These are phyloP conservation scores for Drosophila barbarae DNA, from an alignment of 2,888 invertebrate genomes.

Conservation along the genomic window DNA sequence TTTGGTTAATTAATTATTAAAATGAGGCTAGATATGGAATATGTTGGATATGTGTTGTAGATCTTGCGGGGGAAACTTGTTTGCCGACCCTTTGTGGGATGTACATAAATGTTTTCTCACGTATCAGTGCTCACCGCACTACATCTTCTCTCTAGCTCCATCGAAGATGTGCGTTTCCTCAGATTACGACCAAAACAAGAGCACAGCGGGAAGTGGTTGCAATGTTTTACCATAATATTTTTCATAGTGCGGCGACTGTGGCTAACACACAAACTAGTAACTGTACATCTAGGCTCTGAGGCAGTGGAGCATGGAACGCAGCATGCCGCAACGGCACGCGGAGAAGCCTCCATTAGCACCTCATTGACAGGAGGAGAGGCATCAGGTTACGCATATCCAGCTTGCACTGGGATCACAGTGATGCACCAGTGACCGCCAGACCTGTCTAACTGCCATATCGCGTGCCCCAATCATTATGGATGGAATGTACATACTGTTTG, in stretches of 20 bases:
- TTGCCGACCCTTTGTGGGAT: background rate
- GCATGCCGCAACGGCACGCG: conserved; percentile 21
- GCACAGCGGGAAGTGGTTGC: conserved; percentile 27
- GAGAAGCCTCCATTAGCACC: conserved; percentile 65
- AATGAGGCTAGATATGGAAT: conserved; percentile 32
- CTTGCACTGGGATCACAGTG: conserved; percentile 44
- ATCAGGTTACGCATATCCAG: conserved; percentile 57
- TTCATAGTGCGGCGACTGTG: conserved; percentile 18
- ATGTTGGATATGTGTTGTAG: conserved; percentile 18
- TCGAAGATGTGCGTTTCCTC: conserved; percentile 38
- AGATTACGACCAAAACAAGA: conserved; percentile 46
- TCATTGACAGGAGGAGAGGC: conserved; percentile 62
- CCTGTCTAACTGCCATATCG: conserved; percentile 47
- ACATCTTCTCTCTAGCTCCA: conserved; percentile 28
- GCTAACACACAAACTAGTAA: conserved; percentile 19
- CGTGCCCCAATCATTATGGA: conserved; percentile 56
- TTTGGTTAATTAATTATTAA: conserved; percentile 48
- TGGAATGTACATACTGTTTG: conserved; percentile 1
- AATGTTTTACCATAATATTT: conserved; percentile 1
- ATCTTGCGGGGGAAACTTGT: conserved; percentile 2
- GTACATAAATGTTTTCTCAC: conserved; percentile 16
- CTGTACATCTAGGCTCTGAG: conserved; percentile 25
- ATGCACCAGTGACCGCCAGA: conserved; percentile 57
- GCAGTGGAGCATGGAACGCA: conserved; percentile 46
- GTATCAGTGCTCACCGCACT: conserved; percentile 31